Base-by-base conservation (phyloP, 2,797 vertebrate species). In the Oryzias sinensis region DNA sequence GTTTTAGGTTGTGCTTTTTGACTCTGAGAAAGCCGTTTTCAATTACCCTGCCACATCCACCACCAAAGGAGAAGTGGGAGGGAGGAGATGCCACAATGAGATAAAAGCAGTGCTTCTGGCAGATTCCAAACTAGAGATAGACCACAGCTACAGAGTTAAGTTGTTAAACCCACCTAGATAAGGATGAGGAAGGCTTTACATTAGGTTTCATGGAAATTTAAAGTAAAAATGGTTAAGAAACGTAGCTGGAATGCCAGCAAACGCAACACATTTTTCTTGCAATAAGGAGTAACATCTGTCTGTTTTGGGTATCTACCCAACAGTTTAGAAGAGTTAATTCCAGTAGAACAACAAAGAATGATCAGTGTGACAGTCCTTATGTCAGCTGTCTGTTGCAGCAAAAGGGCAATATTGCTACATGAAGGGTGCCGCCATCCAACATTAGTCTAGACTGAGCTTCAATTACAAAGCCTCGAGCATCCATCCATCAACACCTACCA, bases 1-100 rank as follows among this genome's bases (percentile, higher is more conserved):
- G 82, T 83, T 49, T 61, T 14, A 87, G 90, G 79, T 62, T 79
- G 84, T 83, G 90, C 80, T 82, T 83, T 79, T 68, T 58, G 90
- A 83, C 82, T 83, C 86, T 85, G 37, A 46, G 42, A 37, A 53
- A 50, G 27, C 59, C 59, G 77, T 73, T 83, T 80, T 74, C 70
- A 76, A 76, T 77, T 77, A 64, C 11, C 1, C 56, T 4, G 44
- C 67, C 59, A 56, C 49, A 72, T 68, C 43, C 68, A 44, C 62
- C 43, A 52, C 46, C 20, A 60, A 16, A 62, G 58, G 59, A 56
- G 43, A 57, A 72, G 44, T 49, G 54, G 43, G 62, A 27, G 50
- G 42, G 71, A 70, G 54, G 47, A 69, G 70, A 46, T 2, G 6
- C 33, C 56, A 40, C 5, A 33, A 68, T 61, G 56, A 74, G 62